phyloP scores from a whole-genome alignment of 2,797 vertebrate genomes.

The Aulostomus chinensis region DNA sequence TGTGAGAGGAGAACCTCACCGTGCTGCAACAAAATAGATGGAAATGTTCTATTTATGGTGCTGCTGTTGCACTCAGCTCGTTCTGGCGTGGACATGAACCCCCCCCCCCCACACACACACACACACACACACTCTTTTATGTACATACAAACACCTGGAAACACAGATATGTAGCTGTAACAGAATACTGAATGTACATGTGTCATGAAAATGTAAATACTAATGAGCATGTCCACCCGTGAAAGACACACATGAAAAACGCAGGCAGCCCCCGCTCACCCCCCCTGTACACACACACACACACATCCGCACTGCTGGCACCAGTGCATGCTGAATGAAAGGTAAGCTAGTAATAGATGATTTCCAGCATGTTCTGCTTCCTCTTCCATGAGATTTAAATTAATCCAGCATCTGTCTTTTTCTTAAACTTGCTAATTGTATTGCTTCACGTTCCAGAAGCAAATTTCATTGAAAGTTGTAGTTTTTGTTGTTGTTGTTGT shows the following conservation, averaged over 20 bases:
- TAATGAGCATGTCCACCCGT: conserved; percentile 25
- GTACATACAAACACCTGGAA: conserved; percentile 3
- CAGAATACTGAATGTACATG: conserved; percentile 4
- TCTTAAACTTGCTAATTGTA: conserved; percentile 15
- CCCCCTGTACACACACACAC: conserved; percentile 46
- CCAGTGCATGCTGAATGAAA: conserved; percentile 49
- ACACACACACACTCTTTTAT: neutral
- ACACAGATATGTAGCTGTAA: conserved; percentile 9
- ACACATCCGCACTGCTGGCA: conserved; percentile 11
- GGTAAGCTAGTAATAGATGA: conserved; percentile 40
- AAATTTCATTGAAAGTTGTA: too few relatives aligned
- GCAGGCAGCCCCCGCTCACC: conserved; percentile 28
- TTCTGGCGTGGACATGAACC: neutral
- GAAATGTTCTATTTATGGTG: conserved; percentile 5
- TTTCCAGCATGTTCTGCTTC: conserved; percentile 12
- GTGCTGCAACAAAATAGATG: conserved; percentile 3
- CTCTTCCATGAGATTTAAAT: conserved; percentile 40
- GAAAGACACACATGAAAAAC: conserved; percentile 27
- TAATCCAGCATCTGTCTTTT: conserved; percentile 31
- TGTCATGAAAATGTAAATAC: conserved; percentile 8
- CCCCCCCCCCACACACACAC: conserved; percentile 10
- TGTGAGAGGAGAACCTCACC: neutral
- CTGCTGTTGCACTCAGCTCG: conserved; percentile 1
- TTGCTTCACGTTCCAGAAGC: conserved; percentile 20
- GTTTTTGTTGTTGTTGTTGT: too few relatives aligned